Base-by-base conservation (phyloP, 2,797 vertebrate species). In the Alca torda region DNA sequence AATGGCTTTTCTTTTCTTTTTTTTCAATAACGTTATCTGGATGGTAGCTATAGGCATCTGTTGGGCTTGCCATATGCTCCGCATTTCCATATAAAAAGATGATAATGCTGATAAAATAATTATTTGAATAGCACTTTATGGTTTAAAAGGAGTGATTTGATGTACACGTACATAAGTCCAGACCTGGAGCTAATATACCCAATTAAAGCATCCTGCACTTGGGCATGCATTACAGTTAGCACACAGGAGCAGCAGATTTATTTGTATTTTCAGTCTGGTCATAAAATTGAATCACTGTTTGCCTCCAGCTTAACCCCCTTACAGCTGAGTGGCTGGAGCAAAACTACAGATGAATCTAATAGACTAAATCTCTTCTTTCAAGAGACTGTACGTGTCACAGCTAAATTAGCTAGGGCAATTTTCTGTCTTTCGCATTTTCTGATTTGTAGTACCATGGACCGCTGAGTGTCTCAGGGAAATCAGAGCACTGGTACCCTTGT, bases 51-150 rank as follows among this genome's bases (percentile, higher is more conserved):
- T 91, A 96, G 35, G 79, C 33, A 93, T 93, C 54, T 82, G 48
- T 74, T 84, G 65, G 84, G 64, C 35, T 97, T 90, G 61, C 80
- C 96, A 79, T 96, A 93, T 81, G 70, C 48, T 93, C 51, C 76
- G 60, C 31, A 69, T 73, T 76, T 96, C 85, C 77, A 74, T 88
- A 92, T 45, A 95, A 77, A 86, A 92, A 85, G 75, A 74, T 67
- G 77, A 73, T 79, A 69, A 69, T 82, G 67, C 45, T 96, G 96
- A 96, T 97, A 94, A 96, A 97, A 94, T 87, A 77, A 96, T 91
- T 84, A 94, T 91, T 90, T 97, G 61, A 97, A 91, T 60, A 84
- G 72, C 78, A 82, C 43, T 89, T 85, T 85, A 76, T 84, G 37
- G 15, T 78, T 93, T 96, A 93, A 89, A 89, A 77, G 19, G 45